Conservation (phyloP, 2,888 invertebrate species). For the Tachystola acroxantha region DNA sequence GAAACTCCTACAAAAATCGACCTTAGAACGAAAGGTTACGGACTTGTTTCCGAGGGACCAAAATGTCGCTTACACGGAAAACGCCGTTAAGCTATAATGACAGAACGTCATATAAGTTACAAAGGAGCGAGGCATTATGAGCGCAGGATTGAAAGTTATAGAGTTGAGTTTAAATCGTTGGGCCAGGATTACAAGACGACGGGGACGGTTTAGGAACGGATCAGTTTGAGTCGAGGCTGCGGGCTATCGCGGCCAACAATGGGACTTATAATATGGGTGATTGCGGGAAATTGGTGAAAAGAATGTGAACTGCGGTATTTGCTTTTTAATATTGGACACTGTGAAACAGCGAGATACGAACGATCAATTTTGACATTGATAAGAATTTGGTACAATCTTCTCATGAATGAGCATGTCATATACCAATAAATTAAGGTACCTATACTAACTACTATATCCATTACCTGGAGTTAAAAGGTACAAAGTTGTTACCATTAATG, state of each 20-base stretch:
- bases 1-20: conserved; percentile 26
- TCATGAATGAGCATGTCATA: too few relatives aligned
- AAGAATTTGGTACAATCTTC: too few relatives aligned
- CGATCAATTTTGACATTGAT: too few relatives aligned
- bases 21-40: conserved; percentile 31
- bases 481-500: too few relatives aligned
- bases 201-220: conserved; percentile 60
- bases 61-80: conserved; percentile 43
- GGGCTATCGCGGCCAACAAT: conserved; percentile 67
- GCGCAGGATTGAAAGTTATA: conserved; percentile 38
- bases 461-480: too few relatives aligned
- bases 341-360: too few relatives aligned
- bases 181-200: conserved; percentile 30
- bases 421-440: too few relatives aligned
- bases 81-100: conserved; percentile 34
- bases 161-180: conserved; percentile 44
- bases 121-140: conserved; percentile 47
- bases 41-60: conserved; percentile 21
- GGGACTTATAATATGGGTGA: conserved; percentile 67
- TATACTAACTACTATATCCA: too few relatives aligned
- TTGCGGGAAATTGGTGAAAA: conserved; percentile 60
- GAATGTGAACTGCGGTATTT: too few relatives aligned
- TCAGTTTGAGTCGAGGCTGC: conserved; percentile 60
- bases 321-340: too few relatives aligned
- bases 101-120: conserved; percentile 68